Conservation (phyloP, 2,113 vertebrate species). For the Oxyura jamaicensis region DNA sequence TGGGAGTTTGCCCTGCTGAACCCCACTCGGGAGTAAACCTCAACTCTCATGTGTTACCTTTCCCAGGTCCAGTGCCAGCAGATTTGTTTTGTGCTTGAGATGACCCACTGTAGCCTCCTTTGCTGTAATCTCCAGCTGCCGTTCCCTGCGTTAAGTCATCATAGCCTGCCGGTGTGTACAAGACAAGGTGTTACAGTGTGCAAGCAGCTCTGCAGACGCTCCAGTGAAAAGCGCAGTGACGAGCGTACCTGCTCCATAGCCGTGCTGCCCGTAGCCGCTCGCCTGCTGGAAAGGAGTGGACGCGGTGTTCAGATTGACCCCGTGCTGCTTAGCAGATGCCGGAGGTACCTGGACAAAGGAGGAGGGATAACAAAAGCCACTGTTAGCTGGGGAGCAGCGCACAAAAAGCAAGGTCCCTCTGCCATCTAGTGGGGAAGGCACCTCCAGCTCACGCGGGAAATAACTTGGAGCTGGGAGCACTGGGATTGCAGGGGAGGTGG, state of each 20-base stretch:
- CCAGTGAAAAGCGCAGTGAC: fast-evolving
- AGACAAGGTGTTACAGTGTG: neutral
- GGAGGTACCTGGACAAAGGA: constrained; percentile 83
- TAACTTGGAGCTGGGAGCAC: neutral
- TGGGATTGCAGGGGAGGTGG: fast-evolving
- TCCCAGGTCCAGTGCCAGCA: constrained; percentile 88
- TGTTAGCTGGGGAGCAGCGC: fast-evolving
- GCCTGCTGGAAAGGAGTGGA: constrained; percentile 91
- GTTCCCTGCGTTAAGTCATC: constrained; percentile 94
- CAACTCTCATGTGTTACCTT: constrained; percentile 84
- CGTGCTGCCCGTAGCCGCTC: constrained; percentile 88
- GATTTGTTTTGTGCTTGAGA: constrained; percentile 93
- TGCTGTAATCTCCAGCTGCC: constrained; percentile 90
- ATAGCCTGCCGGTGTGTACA: constrained; percentile 81
- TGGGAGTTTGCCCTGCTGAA: neutral
- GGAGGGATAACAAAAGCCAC: neutral
- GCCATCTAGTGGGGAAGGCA: constrained; percentile 22
- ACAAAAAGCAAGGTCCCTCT: neutral
- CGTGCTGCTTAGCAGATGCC: constrained; percentile 90
- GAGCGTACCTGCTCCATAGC: constrained; percentile 85
- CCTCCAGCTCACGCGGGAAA: neutral
- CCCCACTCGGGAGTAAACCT: neutral
- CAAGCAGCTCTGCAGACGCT: fast-evolving
- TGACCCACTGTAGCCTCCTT: constrained; percentile 92
- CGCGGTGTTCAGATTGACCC: constrained; percentile 83